These are phyloP conservation scores for Oncorhynchus clarkii DNA, from an alignment of 2,113 vertebrate species.

Conservation along the genomic window DNA sequence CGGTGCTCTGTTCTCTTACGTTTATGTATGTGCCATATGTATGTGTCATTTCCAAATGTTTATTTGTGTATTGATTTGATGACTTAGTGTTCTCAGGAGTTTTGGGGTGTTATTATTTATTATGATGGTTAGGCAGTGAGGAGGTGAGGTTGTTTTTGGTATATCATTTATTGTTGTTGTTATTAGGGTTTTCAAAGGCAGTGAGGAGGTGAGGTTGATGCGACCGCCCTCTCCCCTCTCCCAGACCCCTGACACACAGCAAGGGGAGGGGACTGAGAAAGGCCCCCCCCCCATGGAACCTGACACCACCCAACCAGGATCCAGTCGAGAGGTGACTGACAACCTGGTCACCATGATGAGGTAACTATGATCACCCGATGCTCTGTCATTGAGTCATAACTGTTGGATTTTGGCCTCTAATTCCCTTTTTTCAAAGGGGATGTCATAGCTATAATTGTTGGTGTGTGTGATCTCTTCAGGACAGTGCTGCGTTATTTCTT, in stretches of 20 bases:
- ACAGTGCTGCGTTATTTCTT: constrained; percentile 95
- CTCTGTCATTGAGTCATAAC: too few relatives aligned
- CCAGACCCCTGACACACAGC: constrained; percentile 85
- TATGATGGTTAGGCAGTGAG: too few relatives aligned
- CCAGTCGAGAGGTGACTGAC: constrained; percentile 86
- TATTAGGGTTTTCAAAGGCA: constrained; percentile 90
- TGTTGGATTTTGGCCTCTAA: too few relatives aligned
- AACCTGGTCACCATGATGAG: constrained; percentile 81
- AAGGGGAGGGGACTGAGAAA: constrained; percentile 83
- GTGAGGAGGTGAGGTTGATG: constrained; percentile 94
- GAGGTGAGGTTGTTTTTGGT: background rate
- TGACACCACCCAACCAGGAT: constrained; percentile 88
- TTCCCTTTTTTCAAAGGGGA: background rate
- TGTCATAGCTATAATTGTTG: constrained; percentile 3
- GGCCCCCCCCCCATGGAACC: constrained; percentile 85
- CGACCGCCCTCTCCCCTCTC: constrained; percentile 90
- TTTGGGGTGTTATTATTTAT: too few relatives aligned
- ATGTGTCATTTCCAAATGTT: too few relatives aligned
- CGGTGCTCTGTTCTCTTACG: background rate
- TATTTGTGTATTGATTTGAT: too few relatives aligned
- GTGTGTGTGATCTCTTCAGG: constrained; percentile 69
- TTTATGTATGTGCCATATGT: background rate
- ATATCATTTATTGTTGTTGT: background rate
- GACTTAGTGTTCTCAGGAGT: too few relatives aligned
- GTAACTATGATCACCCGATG: constrained; percentile 56